These are phyloP conservation scores for Yponomeuta plumbellus DNA, from an alignment of 2,888 invertebrate genomes.

Conservation along the genomic window DNA sequence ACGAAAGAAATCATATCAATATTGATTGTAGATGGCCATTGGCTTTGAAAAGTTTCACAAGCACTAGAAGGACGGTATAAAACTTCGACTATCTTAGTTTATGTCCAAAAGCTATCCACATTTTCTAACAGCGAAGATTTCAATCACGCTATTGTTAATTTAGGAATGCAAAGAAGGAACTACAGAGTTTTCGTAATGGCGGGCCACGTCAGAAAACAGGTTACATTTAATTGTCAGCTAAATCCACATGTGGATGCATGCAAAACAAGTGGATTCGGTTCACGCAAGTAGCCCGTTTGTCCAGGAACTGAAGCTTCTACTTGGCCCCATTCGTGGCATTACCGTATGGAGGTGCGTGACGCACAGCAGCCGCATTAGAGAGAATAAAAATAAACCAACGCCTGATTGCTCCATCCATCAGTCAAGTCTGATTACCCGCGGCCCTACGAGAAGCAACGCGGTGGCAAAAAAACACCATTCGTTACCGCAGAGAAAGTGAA, in stretches of 20 bases:
- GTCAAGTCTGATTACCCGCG: slow-evolving; percentile 12
- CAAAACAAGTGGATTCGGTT: too few species aligned
- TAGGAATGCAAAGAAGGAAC: too few species aligned
- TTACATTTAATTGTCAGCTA: too few species aligned
- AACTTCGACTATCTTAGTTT: background rate
- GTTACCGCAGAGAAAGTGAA: slow-evolving; percentile 9
- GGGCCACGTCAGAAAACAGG: too few species aligned
- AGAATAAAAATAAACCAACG: slow-evolving; percentile 6
- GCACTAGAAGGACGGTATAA: background rate
- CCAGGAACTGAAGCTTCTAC: background rate
- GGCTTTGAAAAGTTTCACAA: background rate
- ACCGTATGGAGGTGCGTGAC: background rate
- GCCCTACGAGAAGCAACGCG: background rate
- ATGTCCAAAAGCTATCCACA: too few species aligned
- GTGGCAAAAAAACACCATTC: slow-evolving; percentile 8
- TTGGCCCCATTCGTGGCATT: background rate
- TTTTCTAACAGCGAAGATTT: too few species aligned
- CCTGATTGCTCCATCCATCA: slow-evolving; percentile 12
- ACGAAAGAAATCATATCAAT: background rate
- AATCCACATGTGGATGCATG: too few species aligned
- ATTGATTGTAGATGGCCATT: background rate
- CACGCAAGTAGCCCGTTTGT: too few species aligned
- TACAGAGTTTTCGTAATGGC: too few species aligned
- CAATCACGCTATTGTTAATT: too few species aligned
- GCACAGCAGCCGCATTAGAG: slow-evolving; percentile 2